Evolutionary conservation across 1,140 invertebrate genomes (phyloP), one percentile per base, ranked within the genome.

Genomic region (Trichonephila inaurata): DNA sequence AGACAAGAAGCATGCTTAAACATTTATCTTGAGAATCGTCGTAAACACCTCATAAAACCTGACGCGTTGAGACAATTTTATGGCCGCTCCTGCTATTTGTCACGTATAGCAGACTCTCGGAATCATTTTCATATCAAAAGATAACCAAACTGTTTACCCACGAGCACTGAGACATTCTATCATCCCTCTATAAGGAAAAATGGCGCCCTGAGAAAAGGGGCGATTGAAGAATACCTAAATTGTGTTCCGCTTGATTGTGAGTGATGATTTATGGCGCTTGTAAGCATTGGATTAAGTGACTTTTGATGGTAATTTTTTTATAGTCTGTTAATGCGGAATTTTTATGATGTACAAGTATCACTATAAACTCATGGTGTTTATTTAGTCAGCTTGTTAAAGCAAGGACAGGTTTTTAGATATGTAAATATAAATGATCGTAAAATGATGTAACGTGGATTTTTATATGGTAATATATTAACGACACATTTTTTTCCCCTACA

Each of bases 81-180:
- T 51, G 85, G 51, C 61, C 77, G 24, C 61, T 91, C 89, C 66
- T 60, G n/a, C 16, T 92, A 66, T 87, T 87, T 83, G 91, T 77
- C 61, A 87, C 91, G 33, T 87, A 87, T 40, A 40, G 83, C 40
- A 91, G 90, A 61, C 64, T 81, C 60, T 90, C 58, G 44, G 72
- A 82, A 87, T 92, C 82, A 92, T 92, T 92, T 92, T 92, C 91
- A 92, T 92, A 92, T 92, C 91, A 87, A 85, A 85, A 85, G 90
- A 91, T 91, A 91, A 82, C 60, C 60, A 40, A 81, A 61, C 89
- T 92, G 90, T 92, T 92, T 92, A 81, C 61, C 77, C 60, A 92
- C 21, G 61, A 83, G 40, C 69, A 28, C 60, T 60, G 51, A 12
- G n/a, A n/a, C 61, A 66, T 19, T 21, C 66, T 64, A 7, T 85